A percentile compares a stretch with the other conserved stretches of the same genome.
These are phyloP conservation scores for Cuculus canorus DNA, from an alignment of 2,797 vertebrate genomes.

Conservation along the genomic window DNA sequence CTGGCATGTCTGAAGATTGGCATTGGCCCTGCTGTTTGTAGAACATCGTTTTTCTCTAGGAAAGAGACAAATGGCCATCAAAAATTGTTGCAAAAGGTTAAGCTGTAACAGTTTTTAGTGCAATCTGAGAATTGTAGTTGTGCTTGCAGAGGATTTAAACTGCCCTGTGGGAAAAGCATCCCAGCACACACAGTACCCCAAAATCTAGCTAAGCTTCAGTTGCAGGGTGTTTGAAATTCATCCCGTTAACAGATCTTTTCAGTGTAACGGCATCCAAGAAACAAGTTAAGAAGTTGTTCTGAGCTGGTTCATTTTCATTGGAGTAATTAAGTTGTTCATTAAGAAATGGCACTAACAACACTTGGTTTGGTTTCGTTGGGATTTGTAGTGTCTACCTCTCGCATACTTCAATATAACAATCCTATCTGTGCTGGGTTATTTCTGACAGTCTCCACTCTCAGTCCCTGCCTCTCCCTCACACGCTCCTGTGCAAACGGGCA, in stretches of 20 bases:
- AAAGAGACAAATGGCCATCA: not conserved
- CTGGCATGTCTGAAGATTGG: slow-evolving; percentile 5
- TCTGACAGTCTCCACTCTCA: not conserved
- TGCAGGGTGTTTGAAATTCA: not conserved
- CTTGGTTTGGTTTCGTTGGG: not conserved
- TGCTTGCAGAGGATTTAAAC: not conserved
- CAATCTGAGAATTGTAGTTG: slow-evolving; percentile 4
- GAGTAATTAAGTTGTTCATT: not conserved
- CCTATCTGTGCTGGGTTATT: not conserved
- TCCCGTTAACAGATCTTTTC: not conserved
- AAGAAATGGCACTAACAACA: not conserved
- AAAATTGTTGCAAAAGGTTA: not conserved
- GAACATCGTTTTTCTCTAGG: not conserved
- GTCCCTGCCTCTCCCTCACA: not conserved
- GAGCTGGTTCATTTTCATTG: not conserved
- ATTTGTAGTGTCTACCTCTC: not conserved
- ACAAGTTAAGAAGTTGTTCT: not conserved
- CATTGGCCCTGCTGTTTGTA: not conserved
- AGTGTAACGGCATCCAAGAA: not conserved
- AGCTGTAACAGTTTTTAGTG: not conserved
- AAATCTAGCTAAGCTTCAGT: not conserved
- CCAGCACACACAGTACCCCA: not conserved
- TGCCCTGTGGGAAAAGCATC: not conserved
- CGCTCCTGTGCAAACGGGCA: not conserved
- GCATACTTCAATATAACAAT: not conserved